A percentile compares a stretch with the other conserved stretches of the same genome.
Evolutionary conservation across 2,888 invertebrate genomes (phyloP).

Genomic region (Lomographa bimaculata): DNA sequence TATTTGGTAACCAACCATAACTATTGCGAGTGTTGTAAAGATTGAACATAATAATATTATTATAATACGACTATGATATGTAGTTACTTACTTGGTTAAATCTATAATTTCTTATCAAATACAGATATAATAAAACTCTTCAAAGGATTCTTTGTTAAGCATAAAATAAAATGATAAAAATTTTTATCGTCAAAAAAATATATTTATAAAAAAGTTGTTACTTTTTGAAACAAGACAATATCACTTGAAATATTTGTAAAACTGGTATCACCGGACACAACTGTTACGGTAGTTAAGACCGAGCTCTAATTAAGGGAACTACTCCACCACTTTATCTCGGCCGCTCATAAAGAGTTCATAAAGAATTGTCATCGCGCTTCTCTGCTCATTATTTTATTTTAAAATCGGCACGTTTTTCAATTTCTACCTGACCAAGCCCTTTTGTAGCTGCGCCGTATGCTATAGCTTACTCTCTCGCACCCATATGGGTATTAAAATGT

Average conservation of each 20-base stretch:
- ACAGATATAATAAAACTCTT: slow-evolving; percentile 1
- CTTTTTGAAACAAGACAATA: too few relatives aligned
- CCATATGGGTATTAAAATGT: slow-evolving; percentile 27
- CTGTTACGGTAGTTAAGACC: slow-evolving; percentile 18
- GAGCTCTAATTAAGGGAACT: slow-evolving; percentile 25
- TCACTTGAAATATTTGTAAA: too few relatives aligned
- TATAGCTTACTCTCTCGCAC: slow-evolving; percentile 38
- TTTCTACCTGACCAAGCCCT: slow-evolving; percentile 50
- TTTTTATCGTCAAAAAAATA: too few relatives aligned
- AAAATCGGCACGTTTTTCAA: slow-evolving; percentile 40
- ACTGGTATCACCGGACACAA: slow-evolving; percentile 18
- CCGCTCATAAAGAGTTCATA: slow-evolving; percentile 22
- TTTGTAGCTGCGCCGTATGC: slow-evolving; percentile 45
- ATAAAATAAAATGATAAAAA: neutral
- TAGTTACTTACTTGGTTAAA: too few relatives aligned
- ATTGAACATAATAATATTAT: too few relatives aligned
- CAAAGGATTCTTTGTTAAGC: too few relatives aligned
- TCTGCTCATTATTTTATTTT: slow-evolving; percentile 30
- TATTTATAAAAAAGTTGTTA: too few relatives aligned
- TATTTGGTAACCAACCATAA: slow-evolving; percentile 18
- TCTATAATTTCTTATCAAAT: too few relatives aligned
- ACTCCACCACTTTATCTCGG: slow-evolving; percentile 23
- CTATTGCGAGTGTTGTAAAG: slow-evolving; percentile 4
- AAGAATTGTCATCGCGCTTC: slow-evolving; percentile 28
- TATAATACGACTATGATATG: too few relatives aligned